phyloP scores from a whole-genome alignment of 2,797 vertebrate genomes.

The Brachyalestes nurse region DNA sequence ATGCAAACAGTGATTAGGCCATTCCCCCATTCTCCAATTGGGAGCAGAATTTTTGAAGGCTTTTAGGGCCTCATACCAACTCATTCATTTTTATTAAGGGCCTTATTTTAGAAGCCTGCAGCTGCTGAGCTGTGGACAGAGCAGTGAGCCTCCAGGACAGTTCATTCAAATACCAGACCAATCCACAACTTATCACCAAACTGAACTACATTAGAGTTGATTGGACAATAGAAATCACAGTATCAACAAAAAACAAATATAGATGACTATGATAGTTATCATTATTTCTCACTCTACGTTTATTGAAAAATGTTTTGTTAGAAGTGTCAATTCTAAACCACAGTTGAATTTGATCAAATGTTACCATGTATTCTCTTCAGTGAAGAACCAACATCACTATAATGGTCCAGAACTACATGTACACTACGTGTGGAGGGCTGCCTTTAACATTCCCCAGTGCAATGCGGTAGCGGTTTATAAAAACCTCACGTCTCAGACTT shows the following conservation, averaged over 20 bases:
- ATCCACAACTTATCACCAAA: not conserved
- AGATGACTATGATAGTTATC: too few relatives aligned
- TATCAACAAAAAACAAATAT: too few relatives aligned
- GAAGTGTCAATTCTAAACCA: too few relatives aligned
- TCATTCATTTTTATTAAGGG: conserved; percentile 60
- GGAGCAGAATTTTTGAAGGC: not conserved
- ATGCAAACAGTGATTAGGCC: too few relatives aligned
- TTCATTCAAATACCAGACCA: not conserved
- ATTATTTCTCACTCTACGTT: too few relatives aligned
- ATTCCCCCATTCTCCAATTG: not conserved
- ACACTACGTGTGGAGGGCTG: too few relatives aligned
- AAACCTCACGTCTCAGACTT: conserved; percentile 50
- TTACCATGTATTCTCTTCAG: too few relatives aligned
- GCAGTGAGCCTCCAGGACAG: conserved; percentile 29
- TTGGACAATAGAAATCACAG: too few relatives aligned
- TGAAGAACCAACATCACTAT: too few relatives aligned
- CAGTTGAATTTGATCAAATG: too few relatives aligned
- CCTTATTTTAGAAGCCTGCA: conserved; percentile 72
- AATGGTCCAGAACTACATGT: too few relatives aligned
- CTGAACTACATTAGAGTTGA: not conserved
- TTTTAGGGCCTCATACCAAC: not conserved
- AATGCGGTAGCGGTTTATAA: conserved; percentile 14
- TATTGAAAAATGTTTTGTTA: too few relatives aligned
- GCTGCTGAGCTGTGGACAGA: conserved; percentile 61
- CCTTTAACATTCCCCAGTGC: not conserved